Evolutionary conservation across 2,113 vertebrate species (phyloP).

Genomic region (Syngnathus floridae): DNA sequence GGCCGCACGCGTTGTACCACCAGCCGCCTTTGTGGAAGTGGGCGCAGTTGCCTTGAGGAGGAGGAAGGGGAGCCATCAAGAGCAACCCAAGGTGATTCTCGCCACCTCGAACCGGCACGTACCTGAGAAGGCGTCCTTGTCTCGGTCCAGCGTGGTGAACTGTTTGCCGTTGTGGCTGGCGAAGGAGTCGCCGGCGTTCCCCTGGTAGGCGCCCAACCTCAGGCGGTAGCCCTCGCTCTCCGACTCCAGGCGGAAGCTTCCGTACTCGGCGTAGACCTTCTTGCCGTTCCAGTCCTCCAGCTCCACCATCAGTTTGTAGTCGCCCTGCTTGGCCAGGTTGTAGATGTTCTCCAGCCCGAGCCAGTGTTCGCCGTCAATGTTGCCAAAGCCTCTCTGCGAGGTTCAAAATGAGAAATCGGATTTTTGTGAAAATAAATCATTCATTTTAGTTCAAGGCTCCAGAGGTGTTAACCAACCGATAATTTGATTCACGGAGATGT

Average conservation of each 20-base stretch:
- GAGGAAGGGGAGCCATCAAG: neutral
- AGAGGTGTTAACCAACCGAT: too few relatives aligned
- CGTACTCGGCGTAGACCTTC: constrained; percentile 96
- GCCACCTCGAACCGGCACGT: neutral
- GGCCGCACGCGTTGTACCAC: constrained; percentile 98
- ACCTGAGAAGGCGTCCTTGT: constrained; percentile 92
- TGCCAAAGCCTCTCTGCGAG: constrained; percentile 93
- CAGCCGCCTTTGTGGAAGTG: constrained; percentile 98
- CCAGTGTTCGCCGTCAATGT: constrained; percentile 94
- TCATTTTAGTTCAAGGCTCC: too few relatives aligned
- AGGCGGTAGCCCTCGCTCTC: constrained; percentile 88
- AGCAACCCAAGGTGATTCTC: neutral
- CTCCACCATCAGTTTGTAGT: constrained; percentile 91
- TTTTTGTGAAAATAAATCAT: too few relatives aligned
- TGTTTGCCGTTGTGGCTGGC: constrained; percentile 93
- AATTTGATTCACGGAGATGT: constrained; percentile 12
- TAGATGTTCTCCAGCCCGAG: constrained; percentile 93
- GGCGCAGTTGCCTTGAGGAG: constrained; percentile 85
- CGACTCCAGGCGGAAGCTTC: constrained; percentile 87
- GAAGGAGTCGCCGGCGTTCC: constrained; percentile 93
- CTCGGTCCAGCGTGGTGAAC: constrained; percentile 94
- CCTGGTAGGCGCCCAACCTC: constrained; percentile 90
- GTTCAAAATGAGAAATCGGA: too few relatives aligned
- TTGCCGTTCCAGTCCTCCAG: constrained; percentile 97
- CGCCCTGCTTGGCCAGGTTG: constrained; percentile 86